Evolutionary conservation across 2,888 invertebrate species (phyloP), one percentile per base, ranked within the genome.

Genomic region (Diogma glabrata): DNA sequence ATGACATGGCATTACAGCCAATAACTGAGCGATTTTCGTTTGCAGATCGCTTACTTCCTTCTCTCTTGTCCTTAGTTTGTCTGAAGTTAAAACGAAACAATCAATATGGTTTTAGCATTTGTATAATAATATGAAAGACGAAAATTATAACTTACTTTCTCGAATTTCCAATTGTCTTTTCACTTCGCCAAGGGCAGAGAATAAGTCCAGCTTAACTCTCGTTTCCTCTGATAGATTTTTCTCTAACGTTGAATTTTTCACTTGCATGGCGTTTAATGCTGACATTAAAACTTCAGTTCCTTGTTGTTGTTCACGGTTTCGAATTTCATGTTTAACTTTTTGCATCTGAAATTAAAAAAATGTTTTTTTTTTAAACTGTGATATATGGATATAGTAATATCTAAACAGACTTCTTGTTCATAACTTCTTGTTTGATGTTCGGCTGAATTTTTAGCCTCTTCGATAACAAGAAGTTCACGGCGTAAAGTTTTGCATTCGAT

Each of bases 181-280:
- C 57, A 91, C 93, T 68, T 93, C 95, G 30, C 95, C 95, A 50
- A 97, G 82, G 57, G 96, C 96, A 57, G 93, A 91, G 73, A 97
- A 94, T 64, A 99, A 81, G 75, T 99, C 97, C 63, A 96, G 81
- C 75, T 99, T 99, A 72, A 97, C 87, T 62, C 95, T 81, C 59
- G 95, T 99, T 77, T 99, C 97, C 47, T 94, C 91, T 56, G 91
- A 92, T 59, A 99, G 79, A 64, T 90, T 89, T 65, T 87, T 87
- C 74, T 97, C 94, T 61, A 97, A 77, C 67, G 93, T 92, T 61
- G 82, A 72, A 66, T 91, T 92, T 67, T 93, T 90, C 66, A 95
- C 93, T 70, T 90, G 87, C 74, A 94, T 78, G 56, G 84, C 82
- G 48, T 80, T 78, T 58, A 91, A 72, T 17, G 90, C 88, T 36